A percentile compares a stretch with the other conserved stretches of the same genome.
Conservation (phyloP, 2,113 vertebrate species). For the Archocentrus centrarchus region DNA sequence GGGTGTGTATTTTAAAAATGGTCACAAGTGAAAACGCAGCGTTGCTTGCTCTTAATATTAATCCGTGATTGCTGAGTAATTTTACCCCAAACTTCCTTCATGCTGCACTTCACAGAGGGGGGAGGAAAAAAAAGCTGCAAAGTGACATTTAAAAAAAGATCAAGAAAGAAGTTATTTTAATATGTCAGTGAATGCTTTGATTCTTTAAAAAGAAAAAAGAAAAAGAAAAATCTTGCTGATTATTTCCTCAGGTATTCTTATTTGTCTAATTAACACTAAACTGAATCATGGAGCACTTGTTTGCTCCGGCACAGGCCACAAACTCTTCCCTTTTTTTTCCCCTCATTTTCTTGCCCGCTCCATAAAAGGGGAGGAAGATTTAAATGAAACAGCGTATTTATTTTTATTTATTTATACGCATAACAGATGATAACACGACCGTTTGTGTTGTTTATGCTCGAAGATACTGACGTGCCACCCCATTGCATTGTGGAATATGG, state of each 20-base stretch:
- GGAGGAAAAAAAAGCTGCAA: neutral
- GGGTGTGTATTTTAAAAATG: neutral
- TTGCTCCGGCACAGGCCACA: slow-evolving; percentile 25
- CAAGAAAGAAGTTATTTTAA: slow-evolving; percentile 22
- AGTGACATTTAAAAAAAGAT: slow-evolving; percentile 43
- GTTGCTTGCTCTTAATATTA: neutral
- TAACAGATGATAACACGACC: slow-evolving; percentile 13
- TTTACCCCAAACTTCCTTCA: slow-evolving; percentile 4
- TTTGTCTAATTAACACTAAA: slow-evolving; percentile 32
- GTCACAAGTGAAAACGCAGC: neutral
- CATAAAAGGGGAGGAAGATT: neutral
- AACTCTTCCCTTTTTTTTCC: neutral
- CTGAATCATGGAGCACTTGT: slow-evolving; percentile 11
- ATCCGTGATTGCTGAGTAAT: slow-evolving; percentile 16
- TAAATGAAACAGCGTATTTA: slow-evolving; percentile 21
- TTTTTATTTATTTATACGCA: slow-evolving; percentile 24
- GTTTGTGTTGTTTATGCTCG: slow-evolving; percentile 35
- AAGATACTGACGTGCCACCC: slow-evolving; percentile 34
- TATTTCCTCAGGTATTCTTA: slow-evolving; percentile 22
- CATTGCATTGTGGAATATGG: slow-evolving; percentile 61
- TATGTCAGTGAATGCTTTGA: neutral
- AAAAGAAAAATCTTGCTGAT: neutral
- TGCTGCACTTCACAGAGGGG: neutral
- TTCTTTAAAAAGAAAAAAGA: neutral
- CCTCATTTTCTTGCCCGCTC: neutral